phyloP scores from a whole-genome alignment of 2,888 invertebrate genomes.

The Ptychoptera albimana region DNA sequence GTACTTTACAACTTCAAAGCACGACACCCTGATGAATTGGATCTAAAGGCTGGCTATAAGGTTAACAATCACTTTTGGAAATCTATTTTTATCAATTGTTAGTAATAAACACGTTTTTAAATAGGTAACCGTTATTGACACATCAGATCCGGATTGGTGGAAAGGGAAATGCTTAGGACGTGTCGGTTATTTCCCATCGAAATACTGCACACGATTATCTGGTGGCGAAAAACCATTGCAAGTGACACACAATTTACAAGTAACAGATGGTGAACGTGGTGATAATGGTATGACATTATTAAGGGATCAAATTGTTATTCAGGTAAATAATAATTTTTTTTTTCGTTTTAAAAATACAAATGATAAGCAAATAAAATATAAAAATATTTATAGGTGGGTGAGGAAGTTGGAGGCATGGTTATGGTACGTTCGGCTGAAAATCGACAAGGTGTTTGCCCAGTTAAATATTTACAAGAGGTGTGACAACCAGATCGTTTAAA shows the following conservation, averaged over 20 bases:
- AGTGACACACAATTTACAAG: slow-evolving; percentile 74
- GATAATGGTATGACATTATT: slow-evolving; percentile 60
- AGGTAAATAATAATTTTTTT: slow-evolving; percentile 22
- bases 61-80: slow-evolving; percentile 7
- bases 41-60: slow-evolving; percentile 79
- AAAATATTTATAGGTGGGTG: slow-evolving; percentile 47
- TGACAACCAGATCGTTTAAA: slow-evolving; percentile 48
- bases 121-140: slow-evolving; percentile 83
- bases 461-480: slow-evolving; percentile 89
- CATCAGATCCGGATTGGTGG: slow-evolving; percentile 94
- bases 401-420: slow-evolving; percentile 85
- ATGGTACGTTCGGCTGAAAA: slow-evolving; percentile 86
- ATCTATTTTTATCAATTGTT: neutral
- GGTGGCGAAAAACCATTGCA: slow-evolving; percentile 83
- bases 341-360: neutral
- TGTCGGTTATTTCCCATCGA: slow-evolving; percentile 86
- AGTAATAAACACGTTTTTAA: neutral
- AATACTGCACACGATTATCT: slow-evolving; percentile 81
- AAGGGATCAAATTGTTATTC: slow-evolving; percentile 86
- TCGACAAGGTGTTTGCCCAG: slow-evolving; percentile 84
- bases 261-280: slow-evolving; percentile 59
- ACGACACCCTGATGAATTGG: slow-evolving; percentile 83
- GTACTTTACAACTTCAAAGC: slow-evolving; percentile 91
- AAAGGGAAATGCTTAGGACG: slow-evolving; percentile 86
- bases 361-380: neutral